A percentile compares a stretch with the other conserved stretches of the same genome.
phyloP scores from a whole-genome alignment of 2,113 vertebrate genomes.

The Oreochromis niloticus region DNA sequence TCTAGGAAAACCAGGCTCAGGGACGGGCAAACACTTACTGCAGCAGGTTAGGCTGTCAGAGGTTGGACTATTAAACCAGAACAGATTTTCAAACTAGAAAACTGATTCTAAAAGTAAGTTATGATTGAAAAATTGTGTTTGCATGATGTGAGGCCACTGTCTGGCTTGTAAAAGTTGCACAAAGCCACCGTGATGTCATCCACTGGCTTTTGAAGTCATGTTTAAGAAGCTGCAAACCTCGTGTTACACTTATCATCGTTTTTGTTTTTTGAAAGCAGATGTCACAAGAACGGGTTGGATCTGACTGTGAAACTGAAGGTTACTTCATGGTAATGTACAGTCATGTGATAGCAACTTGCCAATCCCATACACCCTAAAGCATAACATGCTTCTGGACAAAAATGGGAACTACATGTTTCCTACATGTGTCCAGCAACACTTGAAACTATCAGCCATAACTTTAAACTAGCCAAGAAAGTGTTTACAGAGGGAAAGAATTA shows the following conservation, averaged over 20 bases:
- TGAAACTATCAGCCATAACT: not conserved
- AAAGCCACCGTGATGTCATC: not conserved
- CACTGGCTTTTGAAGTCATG: not conserved
- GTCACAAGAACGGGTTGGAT: not conserved
- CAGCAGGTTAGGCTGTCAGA: not conserved
- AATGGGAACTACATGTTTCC: not conserved
- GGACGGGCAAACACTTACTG: not conserved
- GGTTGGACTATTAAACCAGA: not conserved
- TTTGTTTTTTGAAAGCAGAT: not conserved
- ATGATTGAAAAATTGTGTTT: not conserved
- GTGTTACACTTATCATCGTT: not conserved
- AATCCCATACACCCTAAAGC: not conserved
- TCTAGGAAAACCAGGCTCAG: not conserved
- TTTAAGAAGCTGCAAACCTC: not conserved
- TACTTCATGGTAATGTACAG: not conserved
- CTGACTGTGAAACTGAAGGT: not conserved
- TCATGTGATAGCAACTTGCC: not conserved
- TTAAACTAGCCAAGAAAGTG: not conserved
- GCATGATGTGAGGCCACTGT: not conserved
- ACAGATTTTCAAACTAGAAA: not conserved
- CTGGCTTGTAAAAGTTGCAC: no score
- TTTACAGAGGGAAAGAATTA: not conserved
- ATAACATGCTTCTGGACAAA: not conserved
- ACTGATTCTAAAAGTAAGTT: not conserved
- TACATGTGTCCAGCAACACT: not conserved